Evolutionary conservation across 2,797 vertebrate species (phyloP), one percentile per base, ranked within the genome.

Genomic region (Molossus alvarezi): DNA sequence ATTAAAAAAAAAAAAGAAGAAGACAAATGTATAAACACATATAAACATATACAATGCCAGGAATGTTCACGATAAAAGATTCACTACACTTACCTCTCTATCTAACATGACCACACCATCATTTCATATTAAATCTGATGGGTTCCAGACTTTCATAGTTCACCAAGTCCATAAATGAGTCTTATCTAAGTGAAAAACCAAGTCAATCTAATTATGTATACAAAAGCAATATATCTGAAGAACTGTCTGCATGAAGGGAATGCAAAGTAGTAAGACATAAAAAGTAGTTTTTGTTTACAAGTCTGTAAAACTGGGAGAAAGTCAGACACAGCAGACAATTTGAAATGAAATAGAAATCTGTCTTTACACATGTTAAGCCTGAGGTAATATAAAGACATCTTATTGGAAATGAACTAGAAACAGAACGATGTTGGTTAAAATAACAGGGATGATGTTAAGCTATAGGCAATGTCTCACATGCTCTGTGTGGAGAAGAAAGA

Each of bases 341-440:
- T 92, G 29, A 95, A 96, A 62, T 88, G 60, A 81, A 77, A 88
- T 8, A 76, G 51, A 77, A 60, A 10, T 60, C n/a, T 76, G 5
- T 58, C 20, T 97, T 92, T 81, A 76, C 25, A 27, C 65, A 41
- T 23, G 33, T 20, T 51, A 67, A 85, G 21, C 41, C 33, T 94
- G 17, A 94, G 72, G 48, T 80, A 85, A 80, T 51, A 79, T 81
- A 91, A 85, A 88, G 12, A 77, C 27, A 76, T 60, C 15, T 60
- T 86, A 12, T 51, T 82, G 53, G 33, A 94, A 93, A 27, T 94
- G 58, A 85, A 85, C 55, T 89, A 5, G 15, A 77, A 14, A 62
- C 51, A 82, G n/a, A 95, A 58, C 21, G 20, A 37, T 25, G 60
- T 1, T 65, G 58, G 18, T 37, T 27, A 45, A 76, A 91, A 91